Evolutionary conservation across 2,888 invertebrate species (phyloP), one percentile per base, ranked within the genome.

Genomic region (Agrochola lota): DNA sequence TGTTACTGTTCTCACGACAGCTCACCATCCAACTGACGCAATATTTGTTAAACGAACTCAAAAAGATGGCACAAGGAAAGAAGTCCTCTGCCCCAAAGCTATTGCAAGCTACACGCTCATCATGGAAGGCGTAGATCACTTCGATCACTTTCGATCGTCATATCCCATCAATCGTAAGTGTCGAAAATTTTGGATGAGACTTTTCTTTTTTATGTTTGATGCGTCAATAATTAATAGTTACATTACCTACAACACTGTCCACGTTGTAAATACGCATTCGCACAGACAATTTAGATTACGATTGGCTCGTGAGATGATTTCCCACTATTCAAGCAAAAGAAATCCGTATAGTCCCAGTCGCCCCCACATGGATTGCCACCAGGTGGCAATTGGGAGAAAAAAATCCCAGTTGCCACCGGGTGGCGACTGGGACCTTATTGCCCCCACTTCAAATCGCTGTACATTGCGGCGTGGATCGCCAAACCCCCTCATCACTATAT

Each of bases 131-230:
- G 46, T 46, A 46, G 46, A 46, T 46, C 46, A 43, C 43, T 43
- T 43, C 43, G 43, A 43, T 43, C 43, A 12, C 12, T 5, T 40
- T 40, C 40, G 46, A 46, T 46, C 46, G 46, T 46, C 46, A 46
- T 46, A 46, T 46, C 12, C 12, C 43, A 43, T 43, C 43, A 46
- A 12, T 46, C 46, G 46, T 46, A 46, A 46, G 46, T 46, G 46
- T 46, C 46, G 60, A 60, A 55, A 68, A 68, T 55, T 68, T 35
- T 55, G 68, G 52, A 68, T 55, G 68, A 68, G 68, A 68, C 15
- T 68, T 23, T 68, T 68, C 23, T 74, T 74, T 17, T 74, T 66
- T 59, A 73, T 67, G 73, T 73, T 73, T 57, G 73, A 73, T 73
- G 64, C 66, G 30, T 11, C 64, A 66, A 70, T 67, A 17, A 67